Evolutionary conservation across 2,113 vertebrate genomes (phyloP).

Genomic region (Tauraco erythrolophus): DNA sequence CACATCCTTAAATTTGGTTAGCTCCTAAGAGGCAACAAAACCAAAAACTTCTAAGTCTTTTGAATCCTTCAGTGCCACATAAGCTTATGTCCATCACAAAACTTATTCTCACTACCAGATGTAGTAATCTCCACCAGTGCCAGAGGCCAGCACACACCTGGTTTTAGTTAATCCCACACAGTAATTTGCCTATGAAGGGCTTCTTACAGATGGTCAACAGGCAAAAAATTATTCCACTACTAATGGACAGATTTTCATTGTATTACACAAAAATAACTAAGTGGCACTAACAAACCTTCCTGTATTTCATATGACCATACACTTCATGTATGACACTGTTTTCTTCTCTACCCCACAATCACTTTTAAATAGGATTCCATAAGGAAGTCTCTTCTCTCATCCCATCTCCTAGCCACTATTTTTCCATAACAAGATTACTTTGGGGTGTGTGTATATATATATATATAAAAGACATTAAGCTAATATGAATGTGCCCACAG

Average conservation of each 20-base stretch:
- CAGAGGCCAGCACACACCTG: constrained; percentile 17
- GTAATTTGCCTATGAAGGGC: background rate
- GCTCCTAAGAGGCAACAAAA: background rate
- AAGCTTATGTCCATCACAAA: background rate
- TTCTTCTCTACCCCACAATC: background rate
- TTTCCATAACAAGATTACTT: background rate
- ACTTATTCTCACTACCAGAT: background rate
- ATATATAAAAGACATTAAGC: background rate
- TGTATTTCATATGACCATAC: background rate
- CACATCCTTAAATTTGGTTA: background rate
- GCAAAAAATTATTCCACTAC: background rate
- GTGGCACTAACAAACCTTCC: background rate
- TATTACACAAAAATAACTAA: background rate
- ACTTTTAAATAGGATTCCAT: background rate
- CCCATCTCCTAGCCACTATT: background rate
- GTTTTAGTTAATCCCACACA: background rate
- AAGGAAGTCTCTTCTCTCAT: background rate
- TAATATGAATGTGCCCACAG: background rate
- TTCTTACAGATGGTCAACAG: constrained; percentile 9
- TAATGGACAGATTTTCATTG: background rate
- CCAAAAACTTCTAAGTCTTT: background rate
- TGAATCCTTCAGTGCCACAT: background rate
- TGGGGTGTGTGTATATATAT: background rate
- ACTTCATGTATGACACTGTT: background rate
- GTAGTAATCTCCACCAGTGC: background rate